Evolutionary conservation across 2,113 vertebrate species (phyloP).

Genomic region (Hystrix cristata): DNA sequence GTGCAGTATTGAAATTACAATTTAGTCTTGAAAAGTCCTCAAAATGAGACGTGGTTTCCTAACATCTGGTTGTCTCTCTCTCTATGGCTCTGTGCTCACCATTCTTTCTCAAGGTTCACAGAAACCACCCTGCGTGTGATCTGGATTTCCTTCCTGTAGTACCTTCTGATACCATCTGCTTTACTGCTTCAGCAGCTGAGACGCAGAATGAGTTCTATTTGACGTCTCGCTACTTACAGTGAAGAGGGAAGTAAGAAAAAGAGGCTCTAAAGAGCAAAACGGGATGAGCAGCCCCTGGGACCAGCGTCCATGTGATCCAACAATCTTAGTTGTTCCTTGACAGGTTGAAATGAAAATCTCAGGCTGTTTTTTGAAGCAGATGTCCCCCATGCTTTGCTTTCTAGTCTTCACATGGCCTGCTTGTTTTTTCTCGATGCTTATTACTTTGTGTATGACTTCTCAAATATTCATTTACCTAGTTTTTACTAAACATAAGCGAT

Average conservation of each 20-base stretch:
- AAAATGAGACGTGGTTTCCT: neutral
- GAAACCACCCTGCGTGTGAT: neutral
- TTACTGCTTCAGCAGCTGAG: slow-evolving; percentile 67
- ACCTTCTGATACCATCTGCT: slow-evolving; percentile 73
- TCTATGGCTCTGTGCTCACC: neutral
- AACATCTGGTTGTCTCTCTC: neutral
- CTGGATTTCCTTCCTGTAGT: slow-evolving; percentile 50
- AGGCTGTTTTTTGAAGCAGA: slow-evolving; percentile 48
- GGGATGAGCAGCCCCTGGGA: neutral
- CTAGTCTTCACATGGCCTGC: neutral
- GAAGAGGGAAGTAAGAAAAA: neutral
- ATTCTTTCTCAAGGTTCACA: neutral
- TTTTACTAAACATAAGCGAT: neutral
- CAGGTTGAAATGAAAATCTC: slow-evolving; percentile 77
- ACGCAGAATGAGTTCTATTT: slow-evolving; percentile 41
- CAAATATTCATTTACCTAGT: neutral
- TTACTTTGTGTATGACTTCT: slow-evolving; percentile 37
- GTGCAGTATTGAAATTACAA: neutral
- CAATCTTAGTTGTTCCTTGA: slow-evolving; percentile 69
- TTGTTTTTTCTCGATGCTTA: slow-evolving; percentile 57
- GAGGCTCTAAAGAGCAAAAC: slow-evolving; percentile 40
- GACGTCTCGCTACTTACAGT: slow-evolving; percentile 63
- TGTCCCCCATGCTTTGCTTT: neutral
- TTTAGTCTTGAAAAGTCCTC: neutral
- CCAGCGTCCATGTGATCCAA: neutral